Percentiles rank a stretch among this genome's conserved stretches.
Conservation (phyloP, 1,140 invertebrate genomes). For the Dryas iulia region DNA sequence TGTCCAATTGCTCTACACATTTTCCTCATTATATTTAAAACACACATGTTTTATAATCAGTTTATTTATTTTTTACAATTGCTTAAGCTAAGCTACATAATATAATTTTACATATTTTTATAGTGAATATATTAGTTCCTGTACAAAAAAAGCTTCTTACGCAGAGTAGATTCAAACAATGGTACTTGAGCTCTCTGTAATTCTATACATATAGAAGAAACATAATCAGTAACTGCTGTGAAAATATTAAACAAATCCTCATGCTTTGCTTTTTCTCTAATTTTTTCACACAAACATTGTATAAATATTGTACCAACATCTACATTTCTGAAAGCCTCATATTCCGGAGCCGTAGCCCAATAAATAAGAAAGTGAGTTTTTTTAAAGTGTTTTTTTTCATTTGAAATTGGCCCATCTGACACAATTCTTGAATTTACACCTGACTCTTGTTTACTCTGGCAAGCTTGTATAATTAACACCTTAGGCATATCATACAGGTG, state of each 20-base stretch:
- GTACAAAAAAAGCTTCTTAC: constrained; percentile 55
- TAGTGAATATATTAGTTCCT: background rate
- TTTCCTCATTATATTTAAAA: too few species aligned
- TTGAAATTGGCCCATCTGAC: constrained; percentile 47
- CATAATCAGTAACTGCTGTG: constrained; percentile 55
- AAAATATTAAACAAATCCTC: constrained; percentile 66
- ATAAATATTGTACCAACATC: constrained; percentile 63
- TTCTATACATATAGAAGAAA: constrained; percentile 47
- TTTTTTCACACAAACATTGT: constrained; percentile 52
- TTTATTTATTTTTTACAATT: too few species aligned
- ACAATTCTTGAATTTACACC: constrained; percentile 34
- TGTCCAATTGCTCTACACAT: too few species aligned
- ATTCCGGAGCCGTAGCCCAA: constrained; percentile 68
- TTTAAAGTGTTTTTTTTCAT: constrained; percentile 38
- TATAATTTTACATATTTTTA: too few species aligned
- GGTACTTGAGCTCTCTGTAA: constrained; percentile 55
- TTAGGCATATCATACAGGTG: constrained; percentile 59
- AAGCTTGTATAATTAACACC: constrained; percentile 70
- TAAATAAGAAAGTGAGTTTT: constrained; percentile 68
- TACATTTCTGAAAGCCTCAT: constrained; percentile 62
- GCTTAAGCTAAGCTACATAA: too few species aligned
- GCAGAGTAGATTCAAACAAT: constrained; percentile 56
- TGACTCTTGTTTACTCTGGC: constrained; percentile 53
- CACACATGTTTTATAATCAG: too few species aligned
- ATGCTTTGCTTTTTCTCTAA: constrained; percentile 40